These are phyloP conservation scores for Andrena hattorfiana DNA, from an alignment of 2,888 invertebrate species.

Conservation along the genomic window DNA sequence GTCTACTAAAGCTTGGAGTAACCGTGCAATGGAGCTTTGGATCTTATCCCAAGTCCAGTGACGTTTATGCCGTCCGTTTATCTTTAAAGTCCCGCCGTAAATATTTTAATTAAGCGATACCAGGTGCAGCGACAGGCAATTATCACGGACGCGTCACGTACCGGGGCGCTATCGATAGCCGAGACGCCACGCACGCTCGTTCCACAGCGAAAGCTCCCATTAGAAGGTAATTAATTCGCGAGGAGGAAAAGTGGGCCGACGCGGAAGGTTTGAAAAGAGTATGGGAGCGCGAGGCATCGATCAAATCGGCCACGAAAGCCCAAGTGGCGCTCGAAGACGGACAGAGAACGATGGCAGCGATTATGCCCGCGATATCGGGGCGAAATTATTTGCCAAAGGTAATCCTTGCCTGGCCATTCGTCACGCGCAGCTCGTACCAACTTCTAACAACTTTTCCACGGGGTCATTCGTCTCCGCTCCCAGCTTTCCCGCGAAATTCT, in stretches of 20 bases:
- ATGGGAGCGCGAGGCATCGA: conserved; percentile 21
- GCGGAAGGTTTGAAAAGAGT: conserved; percentile 16
- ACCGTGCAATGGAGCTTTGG: too few relatives aligned
- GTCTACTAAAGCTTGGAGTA: too few relatives aligned
- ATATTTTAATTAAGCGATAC: neutral
- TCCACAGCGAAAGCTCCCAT: conserved; percentile 17
- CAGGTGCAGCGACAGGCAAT: conserved; percentile 15
- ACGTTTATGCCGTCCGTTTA: too few relatives aligned
- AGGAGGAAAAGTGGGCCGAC: conserved; percentile 15
- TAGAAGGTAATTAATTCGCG: conserved; percentile 41
- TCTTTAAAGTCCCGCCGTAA: neutral
- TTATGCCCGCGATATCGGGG: conserved; percentile 42
- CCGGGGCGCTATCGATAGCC: conserved; percentile 17
- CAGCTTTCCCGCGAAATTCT: neutral
- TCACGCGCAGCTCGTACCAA: conserved; percentile 28
- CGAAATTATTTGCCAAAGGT: conserved; percentile 51
- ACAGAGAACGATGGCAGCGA: conserved; percentile 30
- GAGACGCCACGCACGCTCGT: neutral
- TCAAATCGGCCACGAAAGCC: conserved; percentile 33
- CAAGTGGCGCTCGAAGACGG: neutral
- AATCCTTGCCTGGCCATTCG: conserved; percentile 54
- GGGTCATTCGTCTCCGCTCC: conserved; percentile 29
- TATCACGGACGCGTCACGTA: neutral
- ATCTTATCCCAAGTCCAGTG: too few relatives aligned
- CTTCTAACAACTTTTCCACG: conserved; percentile 14